Evolutionary conservation across 2,797 vertebrate species (phyloP), one percentile per base, ranked within the genome.

Genomic region (Lithobates sylvaticus): DNA sequence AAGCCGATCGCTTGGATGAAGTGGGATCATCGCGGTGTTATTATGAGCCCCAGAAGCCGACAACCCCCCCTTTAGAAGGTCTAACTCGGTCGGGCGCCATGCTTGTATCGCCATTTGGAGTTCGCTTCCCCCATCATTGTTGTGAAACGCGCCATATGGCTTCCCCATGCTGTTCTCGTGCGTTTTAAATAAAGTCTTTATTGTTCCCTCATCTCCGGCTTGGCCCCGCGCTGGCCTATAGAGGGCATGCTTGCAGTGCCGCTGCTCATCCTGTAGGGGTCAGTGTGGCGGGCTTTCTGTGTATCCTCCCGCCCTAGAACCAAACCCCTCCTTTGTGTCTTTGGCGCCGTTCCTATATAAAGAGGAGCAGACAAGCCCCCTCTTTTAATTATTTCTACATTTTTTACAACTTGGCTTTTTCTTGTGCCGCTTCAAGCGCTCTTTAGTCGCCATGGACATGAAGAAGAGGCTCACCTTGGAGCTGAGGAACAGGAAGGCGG

Each of bases 401-500:
- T 85, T 75, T 83, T 72, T 32, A 26, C 10, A 64, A 34, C 61
- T 34, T 67, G n/a, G 18, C 67, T 21, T 54, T 8, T 47, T 5
- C 15, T 58, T 36, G 32, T 3, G 29, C 58, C 34, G 29, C 29
- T 6, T 16, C 21, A 32, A 27, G 26, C 23, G 21, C 61, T 76
- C 42, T 18, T 32, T 3, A 47, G 16, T 2, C 36, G 75, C 67
- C 54, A 89, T 91, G 91, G 89, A 92, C 34, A 81, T 91, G 89
- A 87, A 89, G 78, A 88, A 73, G 88, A 78, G 89, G 88, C 36
- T 92, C 68, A 91, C 84, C 21, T 61, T 90, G 85, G 90, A 91
- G 84, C 89, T 92, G 80, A 87, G 89, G 73, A 91, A 90, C 82
- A 89, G 86, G 88, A 93, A 91, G 29, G 90, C 89, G 0, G 13